A percentile compares a stretch with the other conserved stretches of the same genome.
Conservation (phyloP, 1,140 invertebrate species). For the Acromyrmex heyeri region DNA sequence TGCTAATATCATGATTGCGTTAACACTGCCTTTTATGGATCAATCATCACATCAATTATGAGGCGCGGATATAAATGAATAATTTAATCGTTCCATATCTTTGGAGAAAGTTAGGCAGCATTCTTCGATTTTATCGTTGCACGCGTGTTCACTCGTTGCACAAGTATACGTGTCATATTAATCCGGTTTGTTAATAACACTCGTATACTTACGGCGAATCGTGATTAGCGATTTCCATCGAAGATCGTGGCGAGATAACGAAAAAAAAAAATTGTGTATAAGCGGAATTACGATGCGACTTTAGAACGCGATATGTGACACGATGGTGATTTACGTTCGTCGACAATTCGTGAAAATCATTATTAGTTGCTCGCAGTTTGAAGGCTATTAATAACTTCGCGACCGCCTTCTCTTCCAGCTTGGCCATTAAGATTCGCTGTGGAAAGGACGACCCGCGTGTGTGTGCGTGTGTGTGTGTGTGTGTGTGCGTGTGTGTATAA, state of each 20-base stretch:
- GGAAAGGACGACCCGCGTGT: not conserved
- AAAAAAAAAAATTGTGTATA: not conserved
- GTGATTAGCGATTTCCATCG: constrained; percentile 2
- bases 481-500: not conserved
- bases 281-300: not conserved
- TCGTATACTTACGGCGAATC: constrained; percentile 3
- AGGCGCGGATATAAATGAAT: constrained; percentile 18
- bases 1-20: not conserved
- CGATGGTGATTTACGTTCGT: not conserved
- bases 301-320: not conserved
- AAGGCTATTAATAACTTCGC: constrained; percentile 14
- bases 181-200: not conserved
- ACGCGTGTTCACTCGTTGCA: not conserved
- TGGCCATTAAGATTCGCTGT: not conserved
- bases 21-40: not conserved
- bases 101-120: not conserved
- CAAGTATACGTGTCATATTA: constrained; percentile 18
- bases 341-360: constrained; percentile 3
- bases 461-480: no score
- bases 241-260: not conserved
- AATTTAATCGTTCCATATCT: not conserved
- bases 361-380: not conserved
- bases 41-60: constrained; percentile 22
- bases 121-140: constrained; percentile 5
- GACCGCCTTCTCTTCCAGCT: not conserved